Base-by-base conservation (phyloP, 2,888 invertebrate genomes). In the Cinara cedri region DNA sequence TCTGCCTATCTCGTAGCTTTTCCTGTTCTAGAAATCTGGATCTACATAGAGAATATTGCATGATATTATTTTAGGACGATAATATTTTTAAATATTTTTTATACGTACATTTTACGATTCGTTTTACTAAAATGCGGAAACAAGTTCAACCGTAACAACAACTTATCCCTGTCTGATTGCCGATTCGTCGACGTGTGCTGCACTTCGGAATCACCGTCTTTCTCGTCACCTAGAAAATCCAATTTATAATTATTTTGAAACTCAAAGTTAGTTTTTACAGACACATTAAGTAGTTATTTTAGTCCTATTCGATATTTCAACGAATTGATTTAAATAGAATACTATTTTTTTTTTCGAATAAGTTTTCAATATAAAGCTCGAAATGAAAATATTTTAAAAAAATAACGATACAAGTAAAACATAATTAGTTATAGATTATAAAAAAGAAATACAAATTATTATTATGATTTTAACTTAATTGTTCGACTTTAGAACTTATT, bases 101-200 rank as follows among this genome's bases (percentile, higher is more conserved):
- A 19, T 1, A 34, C 66, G 14, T 49, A 78, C 76, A 68, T 49
- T 68, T 49, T 55, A 46, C 68, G 76, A 6, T 46, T 57, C 16
- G 49, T 46, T 19, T 78, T 46, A 1, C 49, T 60, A 34, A 68
- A 60, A 14, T 78, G 68, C 6, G 68, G 68, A 68, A 68, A 68
- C 46, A 78, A 49, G 21, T 78, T 78, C 16, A 78, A 68, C 8
- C 57, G 68, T 6, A 57, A 49, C 57, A 78, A 34, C 19, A 78
- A 60, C 4, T 78, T 68, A 11, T 78, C 60, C 34, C 21, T 9
- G 10, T 66, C 57, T 11, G 19, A 51, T 16, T 68, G 49, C 3
- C 19, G 75, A 2, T 26, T 76, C 10, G 68, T 16, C 2, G 66
- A 34, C 19, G 34, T 62, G 10, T 42, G 3, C 3, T 34, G 21